Evolutionary conservation across 2,888 invertebrate species (phyloP).

Genomic region (Trisateles emortualis): DNA sequence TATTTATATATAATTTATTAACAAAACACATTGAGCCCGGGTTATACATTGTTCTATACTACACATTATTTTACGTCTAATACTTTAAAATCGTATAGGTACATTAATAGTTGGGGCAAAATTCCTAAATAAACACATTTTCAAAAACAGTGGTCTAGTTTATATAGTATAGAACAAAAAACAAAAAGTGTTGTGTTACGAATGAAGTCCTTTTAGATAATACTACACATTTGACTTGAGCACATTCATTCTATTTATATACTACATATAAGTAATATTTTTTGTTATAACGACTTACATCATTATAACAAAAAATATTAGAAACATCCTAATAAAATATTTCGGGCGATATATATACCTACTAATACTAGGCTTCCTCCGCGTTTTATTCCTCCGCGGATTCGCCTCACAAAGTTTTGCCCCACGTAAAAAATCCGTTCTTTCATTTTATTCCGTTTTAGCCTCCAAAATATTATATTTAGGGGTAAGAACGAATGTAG

Average conservation of each 20-base stretch:
- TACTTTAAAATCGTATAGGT: slow-evolving; percentile 1
- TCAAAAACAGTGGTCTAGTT: background rate
- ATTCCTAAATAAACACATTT: background rate
- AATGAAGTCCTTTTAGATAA: slow-evolving; percentile 23
- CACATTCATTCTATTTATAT: slow-evolving; percentile 33
- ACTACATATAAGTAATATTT: too few species aligned
- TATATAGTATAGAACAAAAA: slow-evolving; percentile 6
- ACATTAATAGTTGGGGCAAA: slow-evolving; percentile 2
- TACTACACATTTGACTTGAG: slow-evolving; percentile 37
- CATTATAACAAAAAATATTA: slow-evolving; percentile 6
- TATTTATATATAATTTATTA: background rate
- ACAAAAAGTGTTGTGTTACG: background rate
- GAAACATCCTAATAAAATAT: background rate
- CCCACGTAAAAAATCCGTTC: too few species aligned
- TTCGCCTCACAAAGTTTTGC: too few species aligned
- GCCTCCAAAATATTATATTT: too few species aligned
- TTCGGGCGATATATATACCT: too few species aligned
- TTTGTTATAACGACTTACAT: too few species aligned
- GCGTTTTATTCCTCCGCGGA: too few species aligned
- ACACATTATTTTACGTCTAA: background rate
- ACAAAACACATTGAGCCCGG: slow-evolving; percentile 5
- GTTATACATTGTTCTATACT: slow-evolving; percentile 3
- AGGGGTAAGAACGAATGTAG: too few species aligned
- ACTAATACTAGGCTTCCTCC: too few species aligned
- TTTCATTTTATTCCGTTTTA: too few species aligned